Conservation (phyloP, 2,113 vertebrate genomes). For the Plecotus auritus region DNA sequence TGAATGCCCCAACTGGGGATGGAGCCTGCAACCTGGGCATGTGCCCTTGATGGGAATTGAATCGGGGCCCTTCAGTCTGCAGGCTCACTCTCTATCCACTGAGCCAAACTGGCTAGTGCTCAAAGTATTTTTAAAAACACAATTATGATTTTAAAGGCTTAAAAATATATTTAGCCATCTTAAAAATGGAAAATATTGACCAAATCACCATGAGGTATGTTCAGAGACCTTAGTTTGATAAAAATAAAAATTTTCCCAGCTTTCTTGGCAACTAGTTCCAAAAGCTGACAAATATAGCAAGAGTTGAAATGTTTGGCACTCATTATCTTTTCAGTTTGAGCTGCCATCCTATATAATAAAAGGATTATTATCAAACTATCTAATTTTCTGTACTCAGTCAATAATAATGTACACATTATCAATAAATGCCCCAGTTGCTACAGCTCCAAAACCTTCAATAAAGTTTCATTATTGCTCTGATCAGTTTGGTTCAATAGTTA, state of each 20-base stretch:
- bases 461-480: not conserved
- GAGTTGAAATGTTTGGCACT: not conserved
- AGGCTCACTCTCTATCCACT: too few relatives aligned
- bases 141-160: not conserved
- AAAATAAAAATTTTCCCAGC: not conserved
- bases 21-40: too few relatives aligned
- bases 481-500: too few relatives aligned
- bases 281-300: not conserved
- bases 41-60: too few relatives aligned
- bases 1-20: too few relatives aligned
- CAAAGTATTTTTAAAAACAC: not conserved
- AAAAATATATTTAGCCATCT: not conserved
- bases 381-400: not conserved
- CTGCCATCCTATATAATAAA: too few relatives aligned
- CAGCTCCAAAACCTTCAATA: not conserved
- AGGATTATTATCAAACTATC: not conserved
- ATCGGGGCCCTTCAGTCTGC: too few relatives aligned
- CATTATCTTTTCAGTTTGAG: too few relatives aligned
- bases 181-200: constrained; percentile 4
- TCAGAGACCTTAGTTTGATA: not conserved
- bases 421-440: not conserved
- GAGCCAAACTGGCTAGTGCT: too few relatives aligned
- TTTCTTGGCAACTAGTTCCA: not conserved
- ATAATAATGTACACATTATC: not conserved
- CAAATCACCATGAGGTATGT: not conserved